Evolutionary conservation across 2,113 vertebrate species (phyloP), one percentile per base, ranked within the genome.

Genomic region (Platanista minor): DNA sequence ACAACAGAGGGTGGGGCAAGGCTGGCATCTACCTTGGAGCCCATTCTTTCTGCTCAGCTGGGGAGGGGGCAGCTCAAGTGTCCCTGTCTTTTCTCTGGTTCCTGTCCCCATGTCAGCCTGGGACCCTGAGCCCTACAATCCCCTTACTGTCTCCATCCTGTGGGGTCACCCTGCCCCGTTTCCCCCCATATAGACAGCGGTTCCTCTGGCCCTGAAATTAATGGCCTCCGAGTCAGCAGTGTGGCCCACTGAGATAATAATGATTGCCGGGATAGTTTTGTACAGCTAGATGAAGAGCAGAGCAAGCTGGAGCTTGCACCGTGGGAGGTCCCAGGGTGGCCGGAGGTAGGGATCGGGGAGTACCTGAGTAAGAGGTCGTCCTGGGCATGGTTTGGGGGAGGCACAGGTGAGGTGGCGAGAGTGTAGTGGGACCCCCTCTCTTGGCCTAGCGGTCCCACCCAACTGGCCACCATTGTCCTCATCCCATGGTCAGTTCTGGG

Each of bases 121-220:
- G 72, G n/a, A 64, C 14, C 71, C 81, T 9, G 31, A 84, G 31
- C 41, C 67, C 72, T 27, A 18, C 8, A 27, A 23, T 29, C 27
- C 39, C 62, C 43, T 90, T 49, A 36, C 11, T 36, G n/a, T 39
- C 61, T 72, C 20, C 8, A 39, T 12, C 17, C 46, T 69, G 41
- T 8, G 1, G 43, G 52, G 27, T 54, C 15, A 20, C 41, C 36
- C 69, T 27, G 36, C 21, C 46, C 49, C 43, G 33, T 71, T 91
- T 57, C 49, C 62, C 7, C 85, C 39, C 31, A 14, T 61, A 31
- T 36, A 91, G 90, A 12, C 0, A 41, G 12, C 0, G 6, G 2
- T 3, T 9, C 1, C 11, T 14, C 1, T 1, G 1, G 54, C 14
- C 54, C 8, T 57, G n/a, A 11, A 1, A 0, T 2, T 67, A 0